These are phyloP conservation scores for Microtus pennsylvanicus DNA, from an alignment of 2,113 vertebrate genomes.

Conservation along the genomic window DNA sequence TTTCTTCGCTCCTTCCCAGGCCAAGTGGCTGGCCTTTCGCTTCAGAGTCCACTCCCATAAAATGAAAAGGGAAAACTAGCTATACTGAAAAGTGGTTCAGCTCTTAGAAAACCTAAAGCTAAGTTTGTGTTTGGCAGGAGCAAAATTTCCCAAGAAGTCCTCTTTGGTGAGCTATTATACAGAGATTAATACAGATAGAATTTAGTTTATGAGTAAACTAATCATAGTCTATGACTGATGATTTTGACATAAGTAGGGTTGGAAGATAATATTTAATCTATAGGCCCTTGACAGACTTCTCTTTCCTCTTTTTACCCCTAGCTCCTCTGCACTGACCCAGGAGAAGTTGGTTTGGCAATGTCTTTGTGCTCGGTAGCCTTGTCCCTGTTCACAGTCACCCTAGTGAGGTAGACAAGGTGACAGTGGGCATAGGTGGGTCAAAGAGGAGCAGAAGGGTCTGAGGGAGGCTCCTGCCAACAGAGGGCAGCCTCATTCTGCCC, in stretches of 20 bases:
- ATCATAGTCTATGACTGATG: not conserved
- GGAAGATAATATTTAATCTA: not conserved
- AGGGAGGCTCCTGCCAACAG: not conserved
- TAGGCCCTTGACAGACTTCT: not conserved
- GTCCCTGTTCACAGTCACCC: not conserved
- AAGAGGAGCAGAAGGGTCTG: rapidly evolving
- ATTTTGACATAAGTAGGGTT: slow-evolving; percentile 24
- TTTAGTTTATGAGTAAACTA: not conserved
- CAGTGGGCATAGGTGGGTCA: no score
- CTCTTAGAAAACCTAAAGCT: not conserved
- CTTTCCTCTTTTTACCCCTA: not conserved
- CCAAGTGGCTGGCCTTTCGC: not conserved
- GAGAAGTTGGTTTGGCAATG: not conserved
- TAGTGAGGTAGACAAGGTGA: not conserved
- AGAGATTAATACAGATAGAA: not conserved
- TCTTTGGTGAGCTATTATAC: not conserved
- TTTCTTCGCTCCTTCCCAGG: not conserved
- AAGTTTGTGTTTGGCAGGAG: not conserved
- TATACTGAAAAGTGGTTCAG: not conserved
- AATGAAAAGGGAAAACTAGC: not conserved
- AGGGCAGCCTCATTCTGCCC: not conserved
- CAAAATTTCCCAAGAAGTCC: not conserved
- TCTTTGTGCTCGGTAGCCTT: not conserved
- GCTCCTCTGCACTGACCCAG: not conserved
- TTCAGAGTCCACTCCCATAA: not conserved